Evolutionary conservation across 1,140 invertebrate genomes (phyloP).

Genomic region (Drosophila chauvacae): DNA sequence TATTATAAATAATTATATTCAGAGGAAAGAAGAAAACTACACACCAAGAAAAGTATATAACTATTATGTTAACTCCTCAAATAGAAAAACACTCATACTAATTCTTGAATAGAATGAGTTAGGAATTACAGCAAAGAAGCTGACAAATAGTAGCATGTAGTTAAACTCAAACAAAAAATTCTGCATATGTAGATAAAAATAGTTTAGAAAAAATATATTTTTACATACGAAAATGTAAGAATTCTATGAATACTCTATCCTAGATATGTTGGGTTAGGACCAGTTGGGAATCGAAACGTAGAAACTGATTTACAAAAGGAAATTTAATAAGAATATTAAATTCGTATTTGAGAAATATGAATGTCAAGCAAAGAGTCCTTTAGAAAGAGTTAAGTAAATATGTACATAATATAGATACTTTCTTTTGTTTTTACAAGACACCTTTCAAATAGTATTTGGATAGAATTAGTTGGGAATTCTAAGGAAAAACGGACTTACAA

Average conservation of each 20-base stretch:
- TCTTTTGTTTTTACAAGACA: not conserved
- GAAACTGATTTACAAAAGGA: not conserved
- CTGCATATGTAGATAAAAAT: not conserved
- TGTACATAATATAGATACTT: not conserved
- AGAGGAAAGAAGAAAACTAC: no score
- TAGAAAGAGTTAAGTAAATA: not conserved
- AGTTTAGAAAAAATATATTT: not conserved
- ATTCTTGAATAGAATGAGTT: no score
- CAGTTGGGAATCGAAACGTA: not conserved
- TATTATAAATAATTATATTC: not conserved
- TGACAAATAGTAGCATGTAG: not conserved
- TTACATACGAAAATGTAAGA: not conserved
- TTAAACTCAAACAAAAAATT: not conserved
- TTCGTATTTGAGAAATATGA: not conserved
- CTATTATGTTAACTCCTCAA: not conserved
- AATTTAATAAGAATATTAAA: not conserved
- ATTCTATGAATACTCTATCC: not conserved
- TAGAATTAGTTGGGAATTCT: not conserved
- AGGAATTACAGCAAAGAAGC: not conserved
- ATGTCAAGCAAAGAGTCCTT: not conserved
- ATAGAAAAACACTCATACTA: no score
- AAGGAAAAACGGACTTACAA: no score
- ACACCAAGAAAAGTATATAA: not conserved
- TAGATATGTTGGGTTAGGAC: not conserved
- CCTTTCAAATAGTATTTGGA: not conserved